Base-by-base conservation (phyloP, 2,888 invertebrate species). In the Pachycephus smyrnensis region DNA sequence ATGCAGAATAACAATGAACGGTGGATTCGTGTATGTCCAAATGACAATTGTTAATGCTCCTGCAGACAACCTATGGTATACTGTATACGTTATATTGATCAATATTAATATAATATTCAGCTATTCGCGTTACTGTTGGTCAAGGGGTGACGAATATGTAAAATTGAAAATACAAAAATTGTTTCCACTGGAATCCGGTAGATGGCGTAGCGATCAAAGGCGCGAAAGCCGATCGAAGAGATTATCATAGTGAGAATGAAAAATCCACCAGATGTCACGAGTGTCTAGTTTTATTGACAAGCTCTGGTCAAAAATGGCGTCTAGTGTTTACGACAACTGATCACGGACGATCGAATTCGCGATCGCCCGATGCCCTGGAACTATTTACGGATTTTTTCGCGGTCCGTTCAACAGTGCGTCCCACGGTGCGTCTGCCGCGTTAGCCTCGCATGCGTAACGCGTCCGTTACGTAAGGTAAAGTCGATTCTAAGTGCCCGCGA, bases 251-350 rank as follows among this genome's bases (percentile, higher is more conserved):
- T 0, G 1, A 23, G 55, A 55, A 15, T 23, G 23, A 71, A 31
- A 31, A 23, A 71, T 71, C 71, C 71, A 71, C 30, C 31, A 71
- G 71, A 71, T 71, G 32, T 33, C 71, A 23, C 71, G 6, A 30
- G 12, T 31, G 71, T 12, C 71, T 79, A 78, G 74, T 81, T 77
- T 81, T 88, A 89, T 89, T 89, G 90, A 90, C 90, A 90, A 89
- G 87, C 89, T 88, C 84, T 82, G 79, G 80, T 77, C 82, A 85
- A 88, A 88, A 86, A 90, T 90, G 90, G 90, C 90, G 89, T 82
- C 87, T 84, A 90, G 89, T 90, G 90, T 90, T 90, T 90, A 90
- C 89, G 89, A 90, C 89, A 90, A 90, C 89, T 89, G 90, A 89
- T 90, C 85, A 82, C 78, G 79, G 76, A 75, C 83, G 86, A 85